Percentiles rank a stretch among this genome's conserved stretches.
Evolutionary conservation across 2,113 vertebrate genomes (phyloP).

Genomic region (Gracilinanus agilis): DNA sequence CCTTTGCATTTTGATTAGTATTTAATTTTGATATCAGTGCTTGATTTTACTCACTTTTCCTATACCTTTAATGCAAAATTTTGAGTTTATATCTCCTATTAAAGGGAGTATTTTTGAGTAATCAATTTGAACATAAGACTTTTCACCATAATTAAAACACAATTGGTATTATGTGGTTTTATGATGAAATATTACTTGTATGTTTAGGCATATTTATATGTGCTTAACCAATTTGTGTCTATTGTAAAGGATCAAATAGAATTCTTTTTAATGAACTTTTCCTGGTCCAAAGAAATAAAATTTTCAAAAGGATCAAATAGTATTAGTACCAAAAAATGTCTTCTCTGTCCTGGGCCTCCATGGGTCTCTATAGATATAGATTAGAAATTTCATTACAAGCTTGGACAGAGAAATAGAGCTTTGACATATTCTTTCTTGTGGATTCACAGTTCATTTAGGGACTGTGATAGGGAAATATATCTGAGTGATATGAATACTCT

Average conservation of each 20-base stretch:
- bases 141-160: neutral
- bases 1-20: neutral
- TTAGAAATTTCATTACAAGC: neutral
- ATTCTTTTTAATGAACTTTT: neutral
- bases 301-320: neutral
- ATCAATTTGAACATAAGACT: neutral
- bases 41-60: neutral
- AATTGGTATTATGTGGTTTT: neutral
- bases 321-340: neutral
- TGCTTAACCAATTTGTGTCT: neutral
- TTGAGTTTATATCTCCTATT: neutral
- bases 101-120: neutral
- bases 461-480: neutral
- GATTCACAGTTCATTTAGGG: neutral
- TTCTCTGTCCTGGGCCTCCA: neutral
- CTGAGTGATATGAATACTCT: neutral
- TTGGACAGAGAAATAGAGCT: neutral
- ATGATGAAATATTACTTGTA: neutral
- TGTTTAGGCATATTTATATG: neutral
- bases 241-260: neutral
- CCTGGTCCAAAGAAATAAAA: neutral
- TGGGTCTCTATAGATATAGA: neutral
- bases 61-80: neutral
- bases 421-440: neutral
- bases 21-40: neutral